Conservation (phyloP, 2,797 vertebrate species). For the Etheostoma nigrum region DNA sequence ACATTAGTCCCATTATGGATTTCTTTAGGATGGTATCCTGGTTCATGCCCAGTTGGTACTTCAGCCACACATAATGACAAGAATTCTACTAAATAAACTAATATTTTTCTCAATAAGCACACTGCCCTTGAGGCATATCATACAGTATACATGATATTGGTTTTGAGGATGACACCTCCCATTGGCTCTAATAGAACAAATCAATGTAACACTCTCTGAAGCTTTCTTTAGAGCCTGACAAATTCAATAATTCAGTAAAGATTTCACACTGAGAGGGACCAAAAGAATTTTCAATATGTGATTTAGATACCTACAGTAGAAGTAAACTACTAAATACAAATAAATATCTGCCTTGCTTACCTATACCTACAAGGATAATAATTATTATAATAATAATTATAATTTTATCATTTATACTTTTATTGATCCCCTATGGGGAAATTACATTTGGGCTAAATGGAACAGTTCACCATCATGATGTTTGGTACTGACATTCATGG, state of each 20-base stretch:
- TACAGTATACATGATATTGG: constrained; percentile 28
- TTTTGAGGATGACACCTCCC: constrained; percentile 4
- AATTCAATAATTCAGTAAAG: not conserved
- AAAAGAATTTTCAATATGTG: not conserved
- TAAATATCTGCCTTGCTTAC: not conserved
- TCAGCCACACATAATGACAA: not conserved
- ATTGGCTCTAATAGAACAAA: constrained; percentile 23
- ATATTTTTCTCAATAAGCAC: constrained; percentile 5
- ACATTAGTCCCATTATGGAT: not conserved
- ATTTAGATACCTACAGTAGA: not conserved
- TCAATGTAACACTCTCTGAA: constrained; percentile 30
- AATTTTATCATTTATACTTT: too few relatives aligned
- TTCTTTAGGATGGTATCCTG: not conserved
- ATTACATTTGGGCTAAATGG: not conserved
- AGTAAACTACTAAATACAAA: not conserved
- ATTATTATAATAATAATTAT: too few relatives aligned
- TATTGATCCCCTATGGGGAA: too few relatives aligned
- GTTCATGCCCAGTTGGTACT: not conserved
- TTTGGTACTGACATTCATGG: not conserved
- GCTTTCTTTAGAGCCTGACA: not conserved
- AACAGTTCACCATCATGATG: too few relatives aligned
- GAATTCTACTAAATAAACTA: not conserved
- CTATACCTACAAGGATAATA: not conserved
- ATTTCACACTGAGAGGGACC: not conserved
- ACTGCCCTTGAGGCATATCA: constrained; percentile 22